These are phyloP conservation scores for Asobara japonica DNA, from an alignment of 1,140 invertebrate genomes.

Conservation along the genomic window DNA sequence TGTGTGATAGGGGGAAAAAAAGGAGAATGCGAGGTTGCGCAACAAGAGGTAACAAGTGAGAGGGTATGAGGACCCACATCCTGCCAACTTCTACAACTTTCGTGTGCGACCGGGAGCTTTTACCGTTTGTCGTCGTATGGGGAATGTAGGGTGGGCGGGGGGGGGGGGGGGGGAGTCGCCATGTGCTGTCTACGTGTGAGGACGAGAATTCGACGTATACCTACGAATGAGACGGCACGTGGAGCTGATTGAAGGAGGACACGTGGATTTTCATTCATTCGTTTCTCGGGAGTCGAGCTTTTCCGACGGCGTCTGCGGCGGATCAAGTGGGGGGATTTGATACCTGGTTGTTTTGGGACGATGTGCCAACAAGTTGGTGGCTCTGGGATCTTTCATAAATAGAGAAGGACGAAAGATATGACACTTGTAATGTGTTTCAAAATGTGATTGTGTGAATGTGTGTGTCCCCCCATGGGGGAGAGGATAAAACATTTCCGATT, in stretches of 20 bases:
- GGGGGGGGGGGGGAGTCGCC: background rate
- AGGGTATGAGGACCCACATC: constrained; percentile 56
- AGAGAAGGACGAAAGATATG: too few species aligned
- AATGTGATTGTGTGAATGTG: too few species aligned
- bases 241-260: constrained; percentile 27
- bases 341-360: background rate
- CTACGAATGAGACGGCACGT: constrained; percentile 9
- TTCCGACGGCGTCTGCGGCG: background rate
- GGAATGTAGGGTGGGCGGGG: constrained; percentile 28
- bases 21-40: constrained; percentile 25
- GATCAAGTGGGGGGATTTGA: background rate
- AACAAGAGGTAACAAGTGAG: constrained; percentile 41
- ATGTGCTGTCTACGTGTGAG: background rate
- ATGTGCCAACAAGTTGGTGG: too few species aligned
- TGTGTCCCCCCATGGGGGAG: too few species aligned
- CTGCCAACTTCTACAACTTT: constrained; percentile 61
- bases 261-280: constrained; percentile 39
- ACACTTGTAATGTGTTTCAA: too few species aligned
- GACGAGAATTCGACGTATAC: constrained; percentile 14
- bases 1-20: constrained; percentile 32
- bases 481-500: too few species aligned
- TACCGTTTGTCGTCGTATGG: constrained; percentile 44
- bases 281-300: constrained; percentile 24
- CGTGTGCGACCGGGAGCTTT: constrained; percentile 54
- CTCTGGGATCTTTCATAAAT: too few species aligned